Base-by-base conservation (phyloP, 2,113 vertebrate species). In the Helogale parvula region DNA sequence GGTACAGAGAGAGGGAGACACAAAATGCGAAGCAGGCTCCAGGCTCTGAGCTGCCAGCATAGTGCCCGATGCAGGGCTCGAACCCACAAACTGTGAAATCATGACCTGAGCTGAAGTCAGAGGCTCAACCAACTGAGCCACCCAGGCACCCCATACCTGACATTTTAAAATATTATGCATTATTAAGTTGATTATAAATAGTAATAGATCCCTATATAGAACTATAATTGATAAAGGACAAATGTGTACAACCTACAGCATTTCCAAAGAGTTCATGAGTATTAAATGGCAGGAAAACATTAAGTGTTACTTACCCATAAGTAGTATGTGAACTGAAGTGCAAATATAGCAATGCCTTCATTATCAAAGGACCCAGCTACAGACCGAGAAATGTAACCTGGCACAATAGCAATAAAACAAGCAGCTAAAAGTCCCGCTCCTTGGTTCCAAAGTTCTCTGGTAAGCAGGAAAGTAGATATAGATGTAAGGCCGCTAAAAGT, bases 341-440 rank as follows among this genome's bases (percentile, higher is more conserved):
- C 99, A 98, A 99, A 99, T 99, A 99, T 99, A 98, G 99, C 99
- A 96, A 99, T 99, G 98, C 99, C 99, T 99, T 99, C 99, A 77
- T 99, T 99, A 99, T 99, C 99, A 97, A 99, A 99, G 6, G 99
- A 99, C 96, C 99, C 99, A 23, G 99, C 99, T 76, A 99, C 99
- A 0, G 99, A 99, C 97, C 99, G 99, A 87, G 99, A 99, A 99
- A 99, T 99, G 96, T 99, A 99, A 87, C 99, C 99, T 38, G 99
- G 99, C 54, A 99, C 99, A 96, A 99, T 99, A 98, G 99, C 99
- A 71, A 99, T 99, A 98, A 99, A 99, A 98, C 99, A 99, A 98
- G 99, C 99, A 88, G 99, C 99, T 98, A 99, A 98, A 97, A 99
- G 99, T 84, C 99, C 99, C 8, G 99, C 99, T 74, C 99, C 99